phyloP scores from a whole-genome alignment of 2,888 invertebrate species.

The Rutpela maculata region DNA sequence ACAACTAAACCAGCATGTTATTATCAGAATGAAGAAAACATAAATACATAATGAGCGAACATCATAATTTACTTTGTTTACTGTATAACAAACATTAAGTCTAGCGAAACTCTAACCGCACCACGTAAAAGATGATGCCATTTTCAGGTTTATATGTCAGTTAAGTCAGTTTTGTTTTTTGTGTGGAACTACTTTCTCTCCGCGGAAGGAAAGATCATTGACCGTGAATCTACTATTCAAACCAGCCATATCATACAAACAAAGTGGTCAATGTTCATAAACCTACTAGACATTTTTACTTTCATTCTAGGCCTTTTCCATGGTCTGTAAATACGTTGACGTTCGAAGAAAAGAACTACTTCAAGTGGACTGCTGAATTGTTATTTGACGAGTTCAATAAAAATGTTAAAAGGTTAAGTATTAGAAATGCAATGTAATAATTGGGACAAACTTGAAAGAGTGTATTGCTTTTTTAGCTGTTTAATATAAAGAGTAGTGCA shows the following conservation, averaged over 20 bases:
- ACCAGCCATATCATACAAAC: neutral
- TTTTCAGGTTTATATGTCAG: conserved; percentile 23
- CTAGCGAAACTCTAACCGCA: neutral
- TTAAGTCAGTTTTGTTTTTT: conserved; percentile 21
- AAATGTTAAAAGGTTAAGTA: too few species aligned
- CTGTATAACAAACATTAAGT: neutral
- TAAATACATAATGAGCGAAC: neutral
- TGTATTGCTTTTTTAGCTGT: too few species aligned
- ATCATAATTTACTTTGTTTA: neutral
- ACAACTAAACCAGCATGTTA: too few species aligned
- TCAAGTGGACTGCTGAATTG: too few species aligned
- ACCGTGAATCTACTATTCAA: conserved; percentile 8
- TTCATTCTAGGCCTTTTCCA: neutral
- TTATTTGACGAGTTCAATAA: too few species aligned
- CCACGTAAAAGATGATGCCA: neutral
- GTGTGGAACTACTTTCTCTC: conserved; percentile 10
- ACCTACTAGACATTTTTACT: neutral
- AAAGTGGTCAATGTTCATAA: conserved; percentile 12
- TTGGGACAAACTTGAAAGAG: too few species aligned
- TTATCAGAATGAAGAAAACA: neutral
- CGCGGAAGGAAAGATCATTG: conserved; percentile 21
- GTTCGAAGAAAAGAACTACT: too few species aligned
- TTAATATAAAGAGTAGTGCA: too few species aligned
- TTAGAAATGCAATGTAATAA: too few species aligned
- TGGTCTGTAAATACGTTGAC: neutral